Percentiles rank a stretch among this genome's conserved stretches.
These are phyloP conservation scores for Athalia cordata DNA, from an alignment of 2,888 invertebrate genomes.

Conservation along the genomic window DNA sequence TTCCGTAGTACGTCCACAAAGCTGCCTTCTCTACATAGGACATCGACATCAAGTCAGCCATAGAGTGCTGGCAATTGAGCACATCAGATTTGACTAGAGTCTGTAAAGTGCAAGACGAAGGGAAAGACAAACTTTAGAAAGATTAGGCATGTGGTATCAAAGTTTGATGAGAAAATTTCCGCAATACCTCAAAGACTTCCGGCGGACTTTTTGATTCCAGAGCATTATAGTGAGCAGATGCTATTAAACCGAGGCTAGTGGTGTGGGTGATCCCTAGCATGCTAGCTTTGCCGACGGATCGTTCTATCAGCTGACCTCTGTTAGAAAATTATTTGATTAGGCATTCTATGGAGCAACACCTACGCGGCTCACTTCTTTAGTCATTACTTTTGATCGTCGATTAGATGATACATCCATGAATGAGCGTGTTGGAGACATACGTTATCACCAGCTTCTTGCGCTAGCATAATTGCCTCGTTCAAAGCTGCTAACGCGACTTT, in stretches of 20 bases:
- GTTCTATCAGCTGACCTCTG: slow-evolving; percentile 80
- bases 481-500: slow-evolving; percentile 87
- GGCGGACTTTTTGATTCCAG: slow-evolving; percentile 81
- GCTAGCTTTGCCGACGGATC: slow-evolving; percentile 81
- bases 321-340: slow-evolving; percentile 62
- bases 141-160: background rate
- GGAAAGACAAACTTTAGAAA: slow-evolving; percentile 59
- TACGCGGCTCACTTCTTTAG: background rate
- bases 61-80: slow-evolving; percentile 89
- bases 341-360: background rate
- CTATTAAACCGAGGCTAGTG: slow-evolving; percentile 84
- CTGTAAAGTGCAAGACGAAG: slow-evolving; percentile 75
- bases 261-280: slow-evolving; percentile 83
- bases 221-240: slow-evolving; percentile 86
- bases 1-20: slow-evolving; percentile 92
- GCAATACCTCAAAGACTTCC: slow-evolving; percentile 79
- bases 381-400: slow-evolving; percentile 72
- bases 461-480: slow-evolving; percentile 90
- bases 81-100: slow-evolving; percentile 89
- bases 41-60: slow-evolving; percentile 87
- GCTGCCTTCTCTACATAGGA: slow-evolving; percentile 89
- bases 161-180: slow-evolving; percentile 9
- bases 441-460: slow-evolving; percentile 91
- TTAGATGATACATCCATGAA: slow-evolving; percentile 85
- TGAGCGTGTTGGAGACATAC: slow-evolving; percentile 90